Evolutionary conservation across 2,113 vertebrate genomes (phyloP).

Genomic region (Carlito syrichta): DNA sequence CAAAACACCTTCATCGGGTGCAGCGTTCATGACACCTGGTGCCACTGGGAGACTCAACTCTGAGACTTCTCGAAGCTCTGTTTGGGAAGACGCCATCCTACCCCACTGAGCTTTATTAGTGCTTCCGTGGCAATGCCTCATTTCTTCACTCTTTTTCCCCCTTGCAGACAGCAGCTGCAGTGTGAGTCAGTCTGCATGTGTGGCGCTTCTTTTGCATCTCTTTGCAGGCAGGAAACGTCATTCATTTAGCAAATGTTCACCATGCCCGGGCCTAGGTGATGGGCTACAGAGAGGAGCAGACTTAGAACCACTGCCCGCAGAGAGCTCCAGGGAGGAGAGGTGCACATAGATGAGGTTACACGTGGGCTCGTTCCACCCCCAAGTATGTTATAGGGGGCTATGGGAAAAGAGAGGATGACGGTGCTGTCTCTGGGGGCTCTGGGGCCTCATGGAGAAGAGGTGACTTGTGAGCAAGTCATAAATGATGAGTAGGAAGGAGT

Average conservation of each 20-base stretch:
- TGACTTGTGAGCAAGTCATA: neutral
- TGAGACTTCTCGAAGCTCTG: neutral
- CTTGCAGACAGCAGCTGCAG: slow-evolving; percentile 16
- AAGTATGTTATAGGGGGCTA: rapidly evolving
- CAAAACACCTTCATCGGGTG: neutral
- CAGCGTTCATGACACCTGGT: neutral
- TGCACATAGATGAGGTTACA: neutral
- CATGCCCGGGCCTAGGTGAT: neutral
- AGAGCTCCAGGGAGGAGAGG: neutral
- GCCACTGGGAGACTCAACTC: neutral
- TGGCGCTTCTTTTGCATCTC: neutral
- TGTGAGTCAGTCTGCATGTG: neutral
- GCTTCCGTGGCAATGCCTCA: neutral
- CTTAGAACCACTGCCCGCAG: neutral
- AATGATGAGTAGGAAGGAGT: neutral
- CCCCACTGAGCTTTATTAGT: slow-evolving; percentile 2
- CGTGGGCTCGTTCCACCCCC: neutral
- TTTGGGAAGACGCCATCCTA: neutral
- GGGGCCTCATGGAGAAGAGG: neutral
- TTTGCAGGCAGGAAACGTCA: neutral
- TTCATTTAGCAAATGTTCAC: neutral
- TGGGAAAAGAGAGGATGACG: neutral
- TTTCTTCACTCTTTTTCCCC: neutral
- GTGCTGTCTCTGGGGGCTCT: neutral
- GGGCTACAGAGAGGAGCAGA: neutral